Percentiles rank a stretch among this genome's conserved stretches.
Conservation (phyloP, 2,797 vertebrate species). For the Channa striata region DNA sequence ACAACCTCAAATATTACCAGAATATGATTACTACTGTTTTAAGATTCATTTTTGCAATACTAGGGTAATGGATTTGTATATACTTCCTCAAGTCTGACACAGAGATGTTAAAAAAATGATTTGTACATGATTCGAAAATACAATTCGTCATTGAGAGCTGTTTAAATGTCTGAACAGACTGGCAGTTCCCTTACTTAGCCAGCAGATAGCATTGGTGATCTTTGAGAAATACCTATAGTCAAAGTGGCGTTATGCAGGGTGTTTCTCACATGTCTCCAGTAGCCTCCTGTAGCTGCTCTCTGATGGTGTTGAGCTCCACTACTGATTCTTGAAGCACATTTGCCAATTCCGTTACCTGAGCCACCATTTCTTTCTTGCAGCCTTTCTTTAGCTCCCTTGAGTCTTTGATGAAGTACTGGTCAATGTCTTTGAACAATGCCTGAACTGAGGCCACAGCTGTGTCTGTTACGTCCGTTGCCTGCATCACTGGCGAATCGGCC, state of each 20-base stretch:
- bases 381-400: slow-evolving; percentile 79
- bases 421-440: slow-evolving; percentile 77
- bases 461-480: slow-evolving; percentile 55
- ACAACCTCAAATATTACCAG: background rate
- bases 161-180: background rate
- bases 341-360: slow-evolving; percentile 72
- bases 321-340: slow-evolving; percentile 72
- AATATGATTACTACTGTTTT: background rate
- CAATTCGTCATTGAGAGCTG: no score
- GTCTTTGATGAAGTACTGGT: slow-evolving; percentile 82
- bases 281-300: slow-evolving; percentile 79
- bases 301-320: slow-evolving; percentile 76
- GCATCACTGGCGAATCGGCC: slow-evolving; percentile 69
- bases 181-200: slow-evolving; percentile 18
- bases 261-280: slow-evolving; percentile 67
- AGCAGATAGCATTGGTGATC: slow-evolving; percentile 34
- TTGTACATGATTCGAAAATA: no score
- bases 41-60: background rate
- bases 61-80: background rate
- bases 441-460: slow-evolving; percentile 45
- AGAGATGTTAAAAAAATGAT: no score
- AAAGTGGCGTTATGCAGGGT: background rate
- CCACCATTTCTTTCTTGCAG: slow-evolving; percentile 76
- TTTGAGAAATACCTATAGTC: background rate
- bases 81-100: background rate